phyloP scores from a whole-genome alignment of 2,888 invertebrate genomes.

The Limnephilus marmoratus region DNA sequence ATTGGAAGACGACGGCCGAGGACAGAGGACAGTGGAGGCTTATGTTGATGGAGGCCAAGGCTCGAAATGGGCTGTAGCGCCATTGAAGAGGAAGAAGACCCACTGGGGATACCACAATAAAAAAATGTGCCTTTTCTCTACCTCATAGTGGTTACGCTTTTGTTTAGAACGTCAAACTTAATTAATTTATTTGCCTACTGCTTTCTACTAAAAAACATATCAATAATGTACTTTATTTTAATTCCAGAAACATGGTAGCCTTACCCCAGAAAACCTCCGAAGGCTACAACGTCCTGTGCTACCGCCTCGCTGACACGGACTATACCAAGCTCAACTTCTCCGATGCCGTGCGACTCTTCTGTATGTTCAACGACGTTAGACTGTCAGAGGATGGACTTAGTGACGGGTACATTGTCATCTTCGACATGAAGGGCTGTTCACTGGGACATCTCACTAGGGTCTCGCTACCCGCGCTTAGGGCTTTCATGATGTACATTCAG shows the following conservation, averaged over 20 bases:
- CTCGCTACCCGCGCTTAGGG: slow-evolving; percentile 79
- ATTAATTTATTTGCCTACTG: too few species aligned
- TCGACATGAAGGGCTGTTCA: slow-evolving; percentile 83
- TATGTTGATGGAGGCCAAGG: too few species aligned
- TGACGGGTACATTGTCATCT: slow-evolving; percentile 80
- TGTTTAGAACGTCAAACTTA: too few species aligned
- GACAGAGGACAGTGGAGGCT: too few species aligned
- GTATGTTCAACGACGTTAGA: slow-evolving; percentile 83
- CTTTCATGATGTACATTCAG: slow-evolving; percentile 83
- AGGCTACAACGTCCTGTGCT: slow-evolving; percentile 80
- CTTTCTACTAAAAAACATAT: neutral
- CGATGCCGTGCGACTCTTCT: slow-evolving; percentile 80
- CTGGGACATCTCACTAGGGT: slow-evolving; percentile 82
- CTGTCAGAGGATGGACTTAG: slow-evolving; percentile 79
- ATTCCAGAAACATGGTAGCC: slow-evolving; percentile 79
- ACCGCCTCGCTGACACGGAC: slow-evolving; percentile 79
- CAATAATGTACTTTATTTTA: slow-evolving; percentile 1
- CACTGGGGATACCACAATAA: too few species aligned
- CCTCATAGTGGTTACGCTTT: too few species aligned
- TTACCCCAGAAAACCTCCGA: slow-evolving; percentile 80
- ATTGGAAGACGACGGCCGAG: too few species aligned
- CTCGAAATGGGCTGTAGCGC: too few species aligned
- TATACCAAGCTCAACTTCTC: slow-evolving; percentile 81
- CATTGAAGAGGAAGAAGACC: too few species aligned
- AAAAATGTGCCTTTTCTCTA: too few species aligned